Base-by-base conservation (phyloP, 2,888 invertebrate species). In the Scrobipalpa costella region DNA sequence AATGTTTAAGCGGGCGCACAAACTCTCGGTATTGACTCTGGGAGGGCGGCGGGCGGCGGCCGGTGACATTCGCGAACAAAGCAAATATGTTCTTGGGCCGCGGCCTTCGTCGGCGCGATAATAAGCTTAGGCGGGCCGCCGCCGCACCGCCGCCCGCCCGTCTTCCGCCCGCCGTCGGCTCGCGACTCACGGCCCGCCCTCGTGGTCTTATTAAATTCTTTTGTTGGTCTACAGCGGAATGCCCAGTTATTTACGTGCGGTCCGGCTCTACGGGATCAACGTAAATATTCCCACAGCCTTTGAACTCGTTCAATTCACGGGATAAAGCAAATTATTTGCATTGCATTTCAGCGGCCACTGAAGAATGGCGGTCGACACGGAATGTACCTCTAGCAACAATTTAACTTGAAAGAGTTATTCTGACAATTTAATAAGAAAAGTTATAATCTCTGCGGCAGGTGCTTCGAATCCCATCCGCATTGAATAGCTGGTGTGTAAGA, bases 141-240 rank as follows among this genome's bases (percentile, higher is more conserved):
- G 38, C 33, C 15, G 70, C 71, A 73, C 65, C 66, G 71, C 33
- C 19, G 68, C 72, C 76, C 66, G 64, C 67, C 73, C 69, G 71
- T 73, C 72, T 69, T 1, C 64, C 66, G 71, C 34, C 27, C 67
- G 71, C 76, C 66, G 64, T 67, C 73, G 69, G 71, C 73, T 72
- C 69, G 72, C 76, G 71, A 68, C 73, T 75, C 66, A 64, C 67
- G 70, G 67, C 72, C 76, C 65, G 64, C 68, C 61, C 74, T 77
- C 73, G 77, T 78, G 74, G 74, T 79, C 77, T 88, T 90, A 90
- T 90, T 90, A 90, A 88, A 90, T 90, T 90, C 90, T 90, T 89
- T 89, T 90, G 88, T 88, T 82, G 77, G 77, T 73, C 79, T 78
- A 71, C 72, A 71, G 76, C 74, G 76, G 80, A 83, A 86, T 85